Evolutionary conservation across 1,140 invertebrate genomes (phyloP).

Genomic region (Pollicipes pollicipes): DNA sequence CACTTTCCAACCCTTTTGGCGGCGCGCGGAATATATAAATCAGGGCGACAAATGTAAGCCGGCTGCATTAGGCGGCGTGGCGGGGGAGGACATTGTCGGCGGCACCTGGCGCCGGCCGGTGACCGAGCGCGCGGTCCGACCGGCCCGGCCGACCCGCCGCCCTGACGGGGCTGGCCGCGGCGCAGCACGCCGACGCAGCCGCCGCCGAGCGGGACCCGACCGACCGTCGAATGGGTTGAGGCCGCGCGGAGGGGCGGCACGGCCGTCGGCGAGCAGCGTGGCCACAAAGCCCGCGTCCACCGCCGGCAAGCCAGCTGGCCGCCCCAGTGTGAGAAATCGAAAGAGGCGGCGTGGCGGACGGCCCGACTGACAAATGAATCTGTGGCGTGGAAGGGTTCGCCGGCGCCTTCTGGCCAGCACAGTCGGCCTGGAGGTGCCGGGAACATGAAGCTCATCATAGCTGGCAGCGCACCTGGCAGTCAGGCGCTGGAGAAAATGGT

Average conservation of each 20-base stretch:
- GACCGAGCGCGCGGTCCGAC: too few relatives aligned
- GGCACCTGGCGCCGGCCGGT: too few relatives aligned
- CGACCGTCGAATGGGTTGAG: background rate
- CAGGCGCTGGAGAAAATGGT: too few relatives aligned
- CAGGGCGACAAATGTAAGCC: background rate
- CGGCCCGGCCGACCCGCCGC: too few relatives aligned
- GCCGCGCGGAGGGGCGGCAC: background rate
- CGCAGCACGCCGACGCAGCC: too few relatives aligned
- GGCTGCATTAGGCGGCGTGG: background rate
- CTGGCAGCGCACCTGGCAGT: too few relatives aligned
- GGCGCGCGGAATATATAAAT: background rate
- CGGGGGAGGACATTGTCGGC: too few relatives aligned
- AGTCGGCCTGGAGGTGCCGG: too few relatives aligned
- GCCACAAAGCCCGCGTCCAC: background rate
- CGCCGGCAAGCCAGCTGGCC: background rate
- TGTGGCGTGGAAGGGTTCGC: background rate
- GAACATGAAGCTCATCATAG: too few relatives aligned
- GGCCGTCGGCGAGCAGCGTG: too few relatives aligned
- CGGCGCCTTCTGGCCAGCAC: too few relatives aligned
- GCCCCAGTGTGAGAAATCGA: background rate
- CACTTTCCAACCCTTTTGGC: background rate
- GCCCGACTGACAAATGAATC: background rate
- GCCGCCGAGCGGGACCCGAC: background rate
- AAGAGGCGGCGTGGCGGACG: background rate
- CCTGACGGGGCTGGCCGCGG: too few relatives aligned